phyloP scores from a whole-genome alignment of 2,113 vertebrate species.

The Otus sunia region DNA sequence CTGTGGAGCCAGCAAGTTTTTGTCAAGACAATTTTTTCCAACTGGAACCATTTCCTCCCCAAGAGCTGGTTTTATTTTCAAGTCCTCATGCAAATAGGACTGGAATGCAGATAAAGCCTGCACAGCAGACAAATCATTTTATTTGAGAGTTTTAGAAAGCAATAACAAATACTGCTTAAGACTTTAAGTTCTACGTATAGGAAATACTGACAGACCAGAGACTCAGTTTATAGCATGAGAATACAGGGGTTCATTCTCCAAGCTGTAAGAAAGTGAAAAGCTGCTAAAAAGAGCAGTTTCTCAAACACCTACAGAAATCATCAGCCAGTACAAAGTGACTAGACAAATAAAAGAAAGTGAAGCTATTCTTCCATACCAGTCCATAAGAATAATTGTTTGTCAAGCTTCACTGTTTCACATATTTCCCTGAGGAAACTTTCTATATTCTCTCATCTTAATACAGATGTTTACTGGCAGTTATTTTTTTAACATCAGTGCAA shows the following conservation, averaged over 20 bases:
- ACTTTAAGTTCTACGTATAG: background rate
- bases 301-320: background rate
- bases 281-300: background rate
- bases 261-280: background rate
- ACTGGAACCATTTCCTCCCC: conserved; percentile 8
- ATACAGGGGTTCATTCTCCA: background rate
- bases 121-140: background rate
- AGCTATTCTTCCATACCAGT: background rate
- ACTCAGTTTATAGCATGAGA: background rate
- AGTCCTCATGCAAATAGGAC: background rate
- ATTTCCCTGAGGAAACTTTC: background rate
- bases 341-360: background rate
- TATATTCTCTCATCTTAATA: background rate
- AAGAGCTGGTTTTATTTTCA: background rate
- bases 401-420: background rate
- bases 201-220: background rate
- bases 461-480: background rate
- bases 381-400: background rate
- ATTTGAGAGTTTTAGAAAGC: background rate
- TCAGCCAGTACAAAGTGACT: background rate
- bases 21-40: background rate
- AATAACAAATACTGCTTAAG: background rate
- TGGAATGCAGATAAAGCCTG: background rate
- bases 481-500: background rate
- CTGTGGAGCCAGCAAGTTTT: background rate